These are phyloP conservation scores for Formica exsecta DNA, from an alignment of 1,140 invertebrate genomes.

Conservation along the genomic window DNA sequence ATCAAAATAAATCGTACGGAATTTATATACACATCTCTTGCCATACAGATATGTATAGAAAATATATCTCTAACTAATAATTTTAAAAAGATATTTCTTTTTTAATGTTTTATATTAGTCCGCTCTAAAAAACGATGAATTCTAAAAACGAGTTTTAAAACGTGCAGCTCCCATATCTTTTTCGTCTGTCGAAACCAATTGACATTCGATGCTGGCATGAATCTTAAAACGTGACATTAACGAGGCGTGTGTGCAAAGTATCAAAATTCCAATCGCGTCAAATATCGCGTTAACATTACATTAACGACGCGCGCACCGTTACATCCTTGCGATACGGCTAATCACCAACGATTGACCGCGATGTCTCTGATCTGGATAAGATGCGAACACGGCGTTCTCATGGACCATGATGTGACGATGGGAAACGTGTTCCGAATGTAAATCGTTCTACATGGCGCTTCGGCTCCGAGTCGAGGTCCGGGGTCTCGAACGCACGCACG, in stretches of 20 bases:
- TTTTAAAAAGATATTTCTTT: not conserved
- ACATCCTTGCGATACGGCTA: constrained; percentile 52
- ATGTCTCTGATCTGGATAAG: constrained; percentile 63
- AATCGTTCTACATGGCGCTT: constrained; percentile 62
- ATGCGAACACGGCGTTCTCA: constrained; percentile 21
- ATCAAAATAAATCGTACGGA: constrained; percentile 10
- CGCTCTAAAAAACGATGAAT: too few species aligned
- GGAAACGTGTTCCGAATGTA: constrained; percentile 78
- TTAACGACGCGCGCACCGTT: constrained; percentile 24
- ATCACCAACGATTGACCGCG: constrained; percentile 74
- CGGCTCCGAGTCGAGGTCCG: not conserved
- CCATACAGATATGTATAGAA: not conserved
- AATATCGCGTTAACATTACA: constrained; percentile 27
- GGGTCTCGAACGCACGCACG: not conserved
- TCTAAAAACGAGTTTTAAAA: not conserved
- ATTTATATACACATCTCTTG: constrained; percentile 15
- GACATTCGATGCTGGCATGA: not conserved
- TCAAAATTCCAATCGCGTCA: constrained; percentile 28
- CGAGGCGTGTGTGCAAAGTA: not conserved
- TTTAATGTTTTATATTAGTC: not conserved
- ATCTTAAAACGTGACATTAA: not conserved
- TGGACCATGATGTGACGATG: constrained; percentile 35
- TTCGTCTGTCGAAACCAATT: not conserved
- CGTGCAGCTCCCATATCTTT: not conserved
- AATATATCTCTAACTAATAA: not conserved